A percentile compares a stretch with the other conserved stretches of the same genome.
phyloP scores from a whole-genome alignment of 2,888 invertebrate genomes.

The Acanthococcus lagerstroemiae region DNA sequence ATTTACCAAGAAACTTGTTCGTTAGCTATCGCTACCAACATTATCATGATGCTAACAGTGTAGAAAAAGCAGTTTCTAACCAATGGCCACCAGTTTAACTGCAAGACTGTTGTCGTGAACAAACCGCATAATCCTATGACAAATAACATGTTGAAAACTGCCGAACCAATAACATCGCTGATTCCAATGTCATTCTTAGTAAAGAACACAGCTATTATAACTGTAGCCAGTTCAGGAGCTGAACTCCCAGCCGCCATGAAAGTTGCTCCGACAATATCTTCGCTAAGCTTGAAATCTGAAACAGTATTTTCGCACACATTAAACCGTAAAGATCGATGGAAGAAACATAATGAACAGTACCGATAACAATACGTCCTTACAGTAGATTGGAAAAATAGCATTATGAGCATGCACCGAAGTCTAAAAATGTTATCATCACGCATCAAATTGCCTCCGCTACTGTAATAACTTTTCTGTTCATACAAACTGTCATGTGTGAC shows the following conservation, averaged over 20 bases:
- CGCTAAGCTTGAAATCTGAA: slow-evolving; percentile 68
- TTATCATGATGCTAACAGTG: slow-evolving; percentile 73
- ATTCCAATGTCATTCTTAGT: slow-evolving; percentile 79
- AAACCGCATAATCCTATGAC: slow-evolving; percentile 83
- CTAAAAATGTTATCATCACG: too few species aligned
- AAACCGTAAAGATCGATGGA: not conserved
- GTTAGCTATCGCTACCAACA: slow-evolving; percentile 74
- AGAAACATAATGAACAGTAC: not conserved
- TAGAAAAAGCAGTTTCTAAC: slow-evolving; percentile 87
- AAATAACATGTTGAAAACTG: slow-evolving; percentile 93
- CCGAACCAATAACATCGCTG: slow-evolving; percentile 86
- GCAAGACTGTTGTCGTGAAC: slow-evolving; percentile 72
- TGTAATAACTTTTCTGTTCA: too few species aligned
- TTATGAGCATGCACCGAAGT: too few species aligned
- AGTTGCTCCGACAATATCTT: slow-evolving; percentile 95
- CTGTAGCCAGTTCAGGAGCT: slow-evolving; percentile 91
- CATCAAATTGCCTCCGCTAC: too few species aligned
- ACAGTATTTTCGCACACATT: not conserved
- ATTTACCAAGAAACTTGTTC: slow-evolving; percentile 72
- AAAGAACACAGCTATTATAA: slow-evolving; percentile 85
- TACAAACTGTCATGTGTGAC: too few species aligned
- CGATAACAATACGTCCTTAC: too few species aligned
- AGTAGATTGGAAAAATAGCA: not conserved
- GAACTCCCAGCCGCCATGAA: slow-evolving; percentile 99
- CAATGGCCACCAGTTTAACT: slow-evolving; percentile 90